Percentiles rank a stretch among this genome's conserved stretches.
Conservation (phyloP, 1,140 invertebrate species). For the Steinernema feltiae region DNA sequence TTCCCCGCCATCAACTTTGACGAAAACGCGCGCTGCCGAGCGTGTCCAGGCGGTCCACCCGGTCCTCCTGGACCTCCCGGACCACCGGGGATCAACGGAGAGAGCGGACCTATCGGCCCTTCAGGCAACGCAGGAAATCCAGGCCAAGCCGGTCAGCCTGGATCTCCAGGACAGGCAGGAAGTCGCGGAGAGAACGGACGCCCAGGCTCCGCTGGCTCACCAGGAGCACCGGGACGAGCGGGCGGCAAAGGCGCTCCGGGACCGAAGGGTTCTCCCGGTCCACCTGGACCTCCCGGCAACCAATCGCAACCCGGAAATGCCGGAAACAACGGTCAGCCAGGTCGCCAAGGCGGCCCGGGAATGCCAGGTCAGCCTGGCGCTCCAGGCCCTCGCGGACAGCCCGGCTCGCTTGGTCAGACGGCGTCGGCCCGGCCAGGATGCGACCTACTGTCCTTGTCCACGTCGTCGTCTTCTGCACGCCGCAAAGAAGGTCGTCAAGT, state of each 20-base stretch:
- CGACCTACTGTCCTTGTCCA: neutral
- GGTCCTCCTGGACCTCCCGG: constrained; percentile 20
- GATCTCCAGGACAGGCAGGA: constrained; percentile 21
- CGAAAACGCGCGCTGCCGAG: constrained; percentile 6
- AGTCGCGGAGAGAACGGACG: constrained; percentile 8
- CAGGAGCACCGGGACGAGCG: constrained; percentile 17
- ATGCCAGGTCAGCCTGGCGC: constrained; percentile 14
- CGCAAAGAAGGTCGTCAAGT: neutral
- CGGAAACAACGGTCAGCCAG: constrained; percentile 15
- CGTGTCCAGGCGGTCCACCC: constrained; percentile 7
- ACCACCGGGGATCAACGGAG: constrained; percentile 16
- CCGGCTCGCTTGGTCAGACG: constrained; percentile 2
- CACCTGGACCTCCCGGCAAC: constrained; percentile 17
- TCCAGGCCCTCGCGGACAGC: constrained; percentile 17
- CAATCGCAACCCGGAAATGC: constrained; percentile 6
- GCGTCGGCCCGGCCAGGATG: neutral
- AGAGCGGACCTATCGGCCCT: no score
- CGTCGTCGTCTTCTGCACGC: no score
- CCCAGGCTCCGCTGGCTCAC: constrained; percentile 13
- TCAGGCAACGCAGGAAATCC: no score
- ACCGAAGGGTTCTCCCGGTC: constrained; percentile 19
- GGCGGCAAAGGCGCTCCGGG: constrained; percentile 22
- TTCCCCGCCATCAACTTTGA: constrained; percentile 33
- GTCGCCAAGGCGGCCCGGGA: constrained; percentile 16
- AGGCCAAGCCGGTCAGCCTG: constrained; percentile 4